A percentile compares a stretch with the other conserved stretches of the same genome.
Evolutionary conservation across 2,797 vertebrate genomes (phyloP).

Genomic region (Myiothlypis chrysogaster): DNA sequence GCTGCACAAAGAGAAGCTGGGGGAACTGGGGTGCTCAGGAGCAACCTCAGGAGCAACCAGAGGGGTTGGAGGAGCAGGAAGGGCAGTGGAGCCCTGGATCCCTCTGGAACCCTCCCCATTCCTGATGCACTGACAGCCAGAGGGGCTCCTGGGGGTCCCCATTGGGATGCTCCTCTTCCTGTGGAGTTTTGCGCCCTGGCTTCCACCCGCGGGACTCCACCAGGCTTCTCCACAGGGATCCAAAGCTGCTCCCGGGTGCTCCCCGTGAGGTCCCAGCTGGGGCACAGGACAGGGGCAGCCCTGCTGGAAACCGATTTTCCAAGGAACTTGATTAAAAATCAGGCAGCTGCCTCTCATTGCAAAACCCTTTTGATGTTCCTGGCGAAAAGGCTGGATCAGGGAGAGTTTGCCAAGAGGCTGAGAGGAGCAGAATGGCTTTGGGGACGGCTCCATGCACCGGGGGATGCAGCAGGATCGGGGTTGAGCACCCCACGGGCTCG

Average conservation of each 20-base stretch:
- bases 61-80: neutral
- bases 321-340: neutral
- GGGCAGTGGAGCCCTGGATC: fast-evolving
- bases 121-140: fast-evolving
- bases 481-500: fast-evolving
- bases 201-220: neutral
- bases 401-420: neutral
- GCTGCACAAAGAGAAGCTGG: neutral
- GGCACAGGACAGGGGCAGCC: too few species aligned
- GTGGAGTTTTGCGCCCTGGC: fast-evolving
- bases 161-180: fast-evolving
- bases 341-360: neutral
- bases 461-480: neutral
- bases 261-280: fast-evolving
- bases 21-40: neutral
- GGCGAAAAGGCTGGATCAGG: neutral
- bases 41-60: neutral
- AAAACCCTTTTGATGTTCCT: neutral
- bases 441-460: neutral
- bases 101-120: neutral
- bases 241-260: neutral
- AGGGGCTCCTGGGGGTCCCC: neutral
- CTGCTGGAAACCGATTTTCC: neutral
- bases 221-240: fast-evolving
- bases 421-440: neutral